Evolutionary conservation across 2,113 vertebrate genomes (phyloP).

Genomic region (Mirounga angustirostris): DNA sequence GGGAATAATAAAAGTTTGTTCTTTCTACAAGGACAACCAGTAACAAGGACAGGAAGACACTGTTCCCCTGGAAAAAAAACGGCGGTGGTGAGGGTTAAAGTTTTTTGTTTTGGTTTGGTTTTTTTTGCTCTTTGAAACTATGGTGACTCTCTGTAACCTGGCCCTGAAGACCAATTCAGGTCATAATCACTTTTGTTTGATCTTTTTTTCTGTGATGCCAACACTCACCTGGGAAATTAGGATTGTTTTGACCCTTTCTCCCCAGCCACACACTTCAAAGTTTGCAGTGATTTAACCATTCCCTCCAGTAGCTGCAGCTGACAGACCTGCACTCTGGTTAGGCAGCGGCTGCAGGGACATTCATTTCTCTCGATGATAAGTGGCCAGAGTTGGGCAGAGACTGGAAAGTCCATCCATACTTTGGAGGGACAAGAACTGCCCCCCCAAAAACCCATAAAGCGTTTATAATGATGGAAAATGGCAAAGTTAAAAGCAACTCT

Average conservation of each 20-base stretch:
- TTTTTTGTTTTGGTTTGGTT: background rate
- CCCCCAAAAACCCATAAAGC: fast-evolving
- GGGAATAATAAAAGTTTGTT: conserved; percentile 63
- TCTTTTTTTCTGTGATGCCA: conserved; percentile 15
- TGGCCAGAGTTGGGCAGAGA: background rate
- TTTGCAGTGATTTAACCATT: conserved; percentile 43
- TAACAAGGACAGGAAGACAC: background rate
- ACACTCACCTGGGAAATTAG: conserved; percentile 60
- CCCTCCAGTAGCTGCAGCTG: background rate
- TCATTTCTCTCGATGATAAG: background rate
- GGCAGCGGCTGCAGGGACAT: background rate
- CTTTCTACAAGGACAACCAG: conserved; percentile 39
- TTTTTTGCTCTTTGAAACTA: background rate
- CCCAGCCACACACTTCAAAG: background rate
- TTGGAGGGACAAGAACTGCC: background rate
- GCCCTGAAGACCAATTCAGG: conserved; percentile 29
- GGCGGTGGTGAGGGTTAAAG: background rate
- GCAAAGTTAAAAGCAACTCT: background rate
- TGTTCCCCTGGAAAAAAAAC: background rate
- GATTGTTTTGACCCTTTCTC: conserved; percentile 48
- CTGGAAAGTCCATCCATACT: background rate
- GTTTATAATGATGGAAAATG: background rate
- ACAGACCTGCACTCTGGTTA: background rate
- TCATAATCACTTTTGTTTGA: conserved; percentile 49
- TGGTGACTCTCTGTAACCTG: background rate